Base-by-base conservation (phyloP, 2,888 invertebrate species). In the Chalcosyrphus nemorum region DNA sequence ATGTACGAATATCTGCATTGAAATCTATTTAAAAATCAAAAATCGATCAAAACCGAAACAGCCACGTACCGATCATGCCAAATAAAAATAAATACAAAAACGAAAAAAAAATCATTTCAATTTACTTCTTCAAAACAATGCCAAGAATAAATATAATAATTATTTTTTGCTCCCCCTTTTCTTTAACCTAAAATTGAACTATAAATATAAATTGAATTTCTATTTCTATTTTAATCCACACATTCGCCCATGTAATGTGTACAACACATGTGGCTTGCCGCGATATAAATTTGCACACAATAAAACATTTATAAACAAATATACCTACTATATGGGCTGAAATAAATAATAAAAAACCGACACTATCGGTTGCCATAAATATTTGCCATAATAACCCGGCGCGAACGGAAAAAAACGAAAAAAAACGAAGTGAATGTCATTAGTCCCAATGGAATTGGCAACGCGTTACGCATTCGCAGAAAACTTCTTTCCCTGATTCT, bases 371-470 rank as follows among this genome's bases (percentile, higher is more conserved):
- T 35, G 19, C 56, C 63, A 81, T 75, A 81, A 68, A 75, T 57
- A 76, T 63, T 76, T 76, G 45, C 56, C 59, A 80, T 74, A 76
- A 76, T 76, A 61, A 27, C 61, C 47, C 47, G 68, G 61, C 38
- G 11, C 38, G 35, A 68, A 70, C n/a, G 21, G 32, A 81, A 68
- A 54, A 38, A 21, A 5, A 61, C 9, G 17, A 54, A 6, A 43
- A 41, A 61, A 45, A 7, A 50, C 17, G 35, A 54, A 17, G 13
- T 32, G 76, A 81, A 76, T 76, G 56, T 65, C 81, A 70, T 81
- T 76, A 76, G 32, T 70, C 76, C 70, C 68, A 70, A 76, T 76
- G 76, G 81, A 81, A 63, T 81, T 81, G 76, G 76, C 76, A 81
- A 70, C 68, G 54, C 38, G 68, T n/a, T 56, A 63, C 75, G 68